Conservation (phyloP, 2,797 vertebrate genomes). For the Sebastolobus alascanus region DNA sequence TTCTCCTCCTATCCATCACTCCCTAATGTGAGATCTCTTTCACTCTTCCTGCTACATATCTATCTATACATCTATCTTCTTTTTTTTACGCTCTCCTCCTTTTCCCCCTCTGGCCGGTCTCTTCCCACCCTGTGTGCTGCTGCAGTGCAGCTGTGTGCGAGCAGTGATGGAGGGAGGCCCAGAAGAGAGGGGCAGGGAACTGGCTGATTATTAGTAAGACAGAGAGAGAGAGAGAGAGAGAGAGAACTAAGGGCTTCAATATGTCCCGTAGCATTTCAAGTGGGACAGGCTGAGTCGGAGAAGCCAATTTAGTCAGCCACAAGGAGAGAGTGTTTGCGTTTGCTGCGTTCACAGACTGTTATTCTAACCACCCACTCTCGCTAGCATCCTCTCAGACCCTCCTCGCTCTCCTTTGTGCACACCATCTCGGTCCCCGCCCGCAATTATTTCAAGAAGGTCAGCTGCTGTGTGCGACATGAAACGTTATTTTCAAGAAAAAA, state of each 20-base stretch:
- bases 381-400: conserved; percentile 59
- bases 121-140: conserved; percentile 35
- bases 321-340: conserved; percentile 71
- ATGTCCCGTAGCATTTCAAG: conserved; percentile 76
- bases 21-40: conserved; percentile 17
- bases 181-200: conserved; percentile 61
- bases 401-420: conserved; percentile 36
- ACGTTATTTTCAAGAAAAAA: conserved; percentile 8
- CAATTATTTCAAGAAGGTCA: conserved; percentile 48
- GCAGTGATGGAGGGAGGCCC: conserved; percentile 61
- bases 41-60: conserved; percentile 1
- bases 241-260: conserved; percentile 75
- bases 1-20: conserved; percentile 30
- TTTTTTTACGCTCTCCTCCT: conserved; percentile 1
- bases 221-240: conserved; percentile 28
- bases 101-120: conserved; percentile 15
- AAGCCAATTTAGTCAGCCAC: conserved; percentile 68
- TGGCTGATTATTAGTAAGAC: conserved; percentile 74
- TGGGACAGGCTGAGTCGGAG: conserved; percentile 60
- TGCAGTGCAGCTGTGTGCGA: conserved; percentile 72
- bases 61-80: conserved; percentile 1
- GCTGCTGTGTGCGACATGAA: conserved; percentile 49
- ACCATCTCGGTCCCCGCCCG: conserved; percentile 30
- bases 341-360: conserved; percentile 73
- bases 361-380: conserved; percentile 74